Evolutionary conservation across 2,113 vertebrate species (phyloP).

Genomic region (Spilogale gracilis): DNA sequence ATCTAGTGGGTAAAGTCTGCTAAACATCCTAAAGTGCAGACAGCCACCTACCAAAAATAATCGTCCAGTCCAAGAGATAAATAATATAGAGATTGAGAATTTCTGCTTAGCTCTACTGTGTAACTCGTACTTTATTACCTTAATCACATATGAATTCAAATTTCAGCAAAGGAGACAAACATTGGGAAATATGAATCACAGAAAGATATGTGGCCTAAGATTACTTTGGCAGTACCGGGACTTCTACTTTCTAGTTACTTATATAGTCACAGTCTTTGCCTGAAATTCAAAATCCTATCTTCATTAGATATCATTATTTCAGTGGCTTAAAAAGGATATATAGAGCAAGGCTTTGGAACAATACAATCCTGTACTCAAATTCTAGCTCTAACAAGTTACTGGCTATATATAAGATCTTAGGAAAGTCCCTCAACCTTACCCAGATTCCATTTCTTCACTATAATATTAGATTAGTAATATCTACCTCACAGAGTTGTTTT

Average conservation of each 20-base stretch:
- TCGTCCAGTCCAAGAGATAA: background rate
- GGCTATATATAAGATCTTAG: background rate
- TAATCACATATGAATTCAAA: slow-evolving; percentile 16
- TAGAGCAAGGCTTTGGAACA: background rate
- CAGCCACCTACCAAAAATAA: background rate
- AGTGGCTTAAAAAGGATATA: slow-evolving; percentile 1
- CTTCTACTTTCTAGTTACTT: slow-evolving; percentile 37
- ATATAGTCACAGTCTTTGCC: background rate
- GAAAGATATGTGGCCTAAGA: background rate
- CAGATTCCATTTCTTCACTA: slow-evolving; percentile 26
- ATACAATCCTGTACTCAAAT: background rate
- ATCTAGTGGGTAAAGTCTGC: background rate
- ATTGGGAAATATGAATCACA: slow-evolving; percentile 36
- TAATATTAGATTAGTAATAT: background rate
- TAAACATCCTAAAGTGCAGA: background rate
- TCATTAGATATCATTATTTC: background rate
- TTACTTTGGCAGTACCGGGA: background rate
- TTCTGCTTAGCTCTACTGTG: background rate
- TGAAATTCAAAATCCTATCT: slow-evolving; percentile 49
- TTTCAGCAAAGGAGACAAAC: slow-evolving; percentile 43
- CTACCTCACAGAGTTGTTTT: slow-evolving; percentile 16
- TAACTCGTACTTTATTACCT: slow-evolving; percentile 28
- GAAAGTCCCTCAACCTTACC: background rate
- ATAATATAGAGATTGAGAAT: background rate
- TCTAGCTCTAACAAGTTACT: slow-evolving; percentile 10